Percentiles rank a stretch among this genome's conserved stretches.
Conservation (phyloP, 1,140 invertebrate species). For the Drosophila virilis region DNA sequence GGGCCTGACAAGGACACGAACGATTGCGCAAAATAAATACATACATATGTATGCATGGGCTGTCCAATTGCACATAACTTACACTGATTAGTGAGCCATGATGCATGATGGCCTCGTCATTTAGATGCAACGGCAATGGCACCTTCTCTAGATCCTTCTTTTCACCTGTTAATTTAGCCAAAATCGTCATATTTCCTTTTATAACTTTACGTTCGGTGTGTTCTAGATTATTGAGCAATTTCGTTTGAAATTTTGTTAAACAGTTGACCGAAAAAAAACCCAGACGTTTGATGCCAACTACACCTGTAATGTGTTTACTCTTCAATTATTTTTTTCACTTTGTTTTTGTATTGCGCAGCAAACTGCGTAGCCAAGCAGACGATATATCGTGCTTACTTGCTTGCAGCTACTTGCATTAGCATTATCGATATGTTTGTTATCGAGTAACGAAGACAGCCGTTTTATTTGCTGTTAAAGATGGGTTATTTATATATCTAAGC, state of each 20-base stretch:
- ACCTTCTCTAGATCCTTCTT: slow-evolving; percentile 85
- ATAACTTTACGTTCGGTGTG: slow-evolving; percentile 14
- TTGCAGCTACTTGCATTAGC: neutral
- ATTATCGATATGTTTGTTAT: neutral
- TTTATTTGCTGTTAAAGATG: neutral
- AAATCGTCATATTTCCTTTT: slow-evolving; percentile 61
- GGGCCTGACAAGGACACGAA: slow-evolving; percentile 57
- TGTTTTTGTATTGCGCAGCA: slow-evolving; percentile 32
- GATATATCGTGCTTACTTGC: slow-evolving; percentile 10
- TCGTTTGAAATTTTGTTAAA: slow-evolving; percentile 20
- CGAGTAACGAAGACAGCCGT: neutral
- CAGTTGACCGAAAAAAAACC: slow-evolving; percentile 15
- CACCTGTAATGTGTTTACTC: slow-evolving; percentile 40
- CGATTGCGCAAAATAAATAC: slow-evolving; percentile 57
- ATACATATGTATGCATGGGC: neutral
- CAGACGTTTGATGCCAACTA: slow-evolving; percentile 14
- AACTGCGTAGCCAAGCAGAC: slow-evolving; percentile 32
- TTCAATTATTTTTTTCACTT: slow-evolving; percentile 47
- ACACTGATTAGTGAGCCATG: slow-evolving; percentile 71
- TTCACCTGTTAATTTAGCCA: slow-evolving; percentile 64
- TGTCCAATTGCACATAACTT: slow-evolving; percentile 37
- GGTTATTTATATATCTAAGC: neutral
- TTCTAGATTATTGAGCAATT: slow-evolving; percentile 14
- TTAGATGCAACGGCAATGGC: slow-evolving; percentile 87
- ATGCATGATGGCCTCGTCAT: slow-evolving; percentile 73